A percentile compares a stretch with the other conserved stretches of the same genome.
Evolutionary conservation across 2,888 invertebrate species (phyloP).

Genomic region (Acanthosepion esculentum): DNA sequence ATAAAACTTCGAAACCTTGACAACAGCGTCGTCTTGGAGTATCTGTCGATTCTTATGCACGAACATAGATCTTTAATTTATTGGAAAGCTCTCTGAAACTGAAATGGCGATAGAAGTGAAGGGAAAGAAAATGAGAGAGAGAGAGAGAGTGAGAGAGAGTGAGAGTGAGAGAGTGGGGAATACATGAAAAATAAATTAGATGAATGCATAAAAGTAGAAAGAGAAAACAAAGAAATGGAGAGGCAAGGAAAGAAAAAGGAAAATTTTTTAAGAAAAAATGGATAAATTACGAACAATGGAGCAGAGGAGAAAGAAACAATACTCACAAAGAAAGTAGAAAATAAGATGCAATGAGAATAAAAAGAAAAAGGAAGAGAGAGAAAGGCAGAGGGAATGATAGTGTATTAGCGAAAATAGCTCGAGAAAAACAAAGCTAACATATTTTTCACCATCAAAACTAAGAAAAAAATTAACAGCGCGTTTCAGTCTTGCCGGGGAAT

Average conservation of each 20-base stretch:
- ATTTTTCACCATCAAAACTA: too few species aligned
- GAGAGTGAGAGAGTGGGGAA: not conserved
- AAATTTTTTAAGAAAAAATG: not conserved
- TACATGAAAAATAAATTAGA: not conserved
- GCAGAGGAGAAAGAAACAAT: not conserved
- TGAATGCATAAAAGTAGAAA: too few species aligned
- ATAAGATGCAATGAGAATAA: too few species aligned
- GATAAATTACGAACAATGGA: not conserved
- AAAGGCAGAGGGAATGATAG: not conserved
- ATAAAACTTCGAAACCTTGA: slow-evolving; percentile 10
- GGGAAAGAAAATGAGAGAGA: not conserved
- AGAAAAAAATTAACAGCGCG: not conserved
- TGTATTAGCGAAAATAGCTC: not conserved
- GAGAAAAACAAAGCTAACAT: not conserved
- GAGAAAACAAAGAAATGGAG: not conserved
- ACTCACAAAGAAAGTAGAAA: too few species aligned
- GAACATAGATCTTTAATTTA: slow-evolving; percentile 22
- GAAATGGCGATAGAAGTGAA: not conserved
- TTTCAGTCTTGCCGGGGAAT: not conserved
- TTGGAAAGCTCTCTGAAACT: not conserved
- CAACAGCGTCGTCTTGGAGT: not conserved
- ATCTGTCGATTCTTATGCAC: not conserved
- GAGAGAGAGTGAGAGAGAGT: not conserved
- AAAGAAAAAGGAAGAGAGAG: too few species aligned
- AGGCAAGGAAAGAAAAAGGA: not conserved